Evolutionary conservation across 2,113 vertebrate species (phyloP).

Genomic region (Echinops telfairi): DNA sequence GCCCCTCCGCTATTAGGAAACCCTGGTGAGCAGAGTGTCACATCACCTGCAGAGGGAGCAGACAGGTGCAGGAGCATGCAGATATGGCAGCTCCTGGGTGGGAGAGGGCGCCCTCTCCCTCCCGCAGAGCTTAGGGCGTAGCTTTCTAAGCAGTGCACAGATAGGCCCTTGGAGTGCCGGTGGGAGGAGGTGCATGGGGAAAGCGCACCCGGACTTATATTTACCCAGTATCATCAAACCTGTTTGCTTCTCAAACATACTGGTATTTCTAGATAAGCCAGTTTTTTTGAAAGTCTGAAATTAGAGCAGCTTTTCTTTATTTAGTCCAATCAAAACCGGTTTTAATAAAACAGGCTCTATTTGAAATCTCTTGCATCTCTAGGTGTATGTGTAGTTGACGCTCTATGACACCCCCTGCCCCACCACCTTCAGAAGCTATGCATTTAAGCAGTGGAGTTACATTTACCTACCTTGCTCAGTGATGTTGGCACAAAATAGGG

Average conservation of each 20-base stretch:
- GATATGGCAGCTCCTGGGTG: background rate
- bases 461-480: too few relatives aligned
- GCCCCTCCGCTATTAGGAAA: conserved; percentile 83
- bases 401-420: background rate
- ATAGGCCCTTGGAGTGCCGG: accelerated
- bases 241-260: background rate
- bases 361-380: background rate
- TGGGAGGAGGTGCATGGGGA: background rate
- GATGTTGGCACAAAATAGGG: background rate
- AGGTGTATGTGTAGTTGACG: background rate
- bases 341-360: background rate
- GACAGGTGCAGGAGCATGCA: conserved; percentile 67
- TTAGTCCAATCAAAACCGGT: conserved; percentile 2
- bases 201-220: background rate
- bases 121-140: background rate
- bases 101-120: conserved; percentile 3
- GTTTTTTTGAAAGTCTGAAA: conserved; percentile 60
- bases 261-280: conserved; percentile 52
- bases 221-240: background rate
- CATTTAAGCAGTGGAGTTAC: background rate
- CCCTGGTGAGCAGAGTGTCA: conserved; percentile 77
- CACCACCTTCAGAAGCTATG: background rate
- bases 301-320: background rate
- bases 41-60: conserved; percentile 77
- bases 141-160: background rate